Base-by-base conservation (phyloP, 2,113 vertebrate species). In the Stictonetta naevosa region DNA sequence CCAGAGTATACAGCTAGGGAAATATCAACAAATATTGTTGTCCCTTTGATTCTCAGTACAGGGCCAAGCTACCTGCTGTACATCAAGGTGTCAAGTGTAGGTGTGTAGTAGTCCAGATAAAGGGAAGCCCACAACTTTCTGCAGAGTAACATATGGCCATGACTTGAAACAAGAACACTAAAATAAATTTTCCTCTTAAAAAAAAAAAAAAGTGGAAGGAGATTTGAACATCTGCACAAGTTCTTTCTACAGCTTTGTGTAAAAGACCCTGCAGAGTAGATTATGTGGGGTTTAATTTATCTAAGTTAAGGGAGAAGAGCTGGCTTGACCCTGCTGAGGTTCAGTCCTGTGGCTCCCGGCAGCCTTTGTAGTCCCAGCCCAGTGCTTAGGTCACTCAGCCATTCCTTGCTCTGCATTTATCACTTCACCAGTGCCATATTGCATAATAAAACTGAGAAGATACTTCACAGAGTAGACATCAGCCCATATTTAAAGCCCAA, bases 41-140 rank as follows among this genome's bases (percentile, higher is more conserved):
- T 8, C 48, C 7, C 5, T 26, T 64, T 68, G 34, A 62, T 73
- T 79, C 66, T 91, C 36, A 62, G n/a, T 59, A 29, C 0, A 0
- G 28, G 29, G 16, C 16, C 67, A 76, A 59, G n/a, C 6, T 79
- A n/a, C 15, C 34, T 87, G 90, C 58, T 89, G 44, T 93, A 76
- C 9, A 28, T 94, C 95, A 96, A 72, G 26, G 36, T 91, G 73
- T 48, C 80, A 69, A 73, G 62, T 8, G 36, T 19, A 72, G 86
- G 36, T 87, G 86, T 94, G 93, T 44, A 66, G 69, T 11, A 62
- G 38, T 10, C 28, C 58, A 92, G 89, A 93, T 93, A 96, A 95
- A 87, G 53, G 26, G 22, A 90, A 78, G 81, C 21, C 8, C 66
- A 86, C 31, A 79, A 21, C 58, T 79, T 82, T 19, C 53, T 69